Base-by-base conservation (phyloP, 2,113 vertebrate species). In the Bambusicola thoracicus region DNA sequence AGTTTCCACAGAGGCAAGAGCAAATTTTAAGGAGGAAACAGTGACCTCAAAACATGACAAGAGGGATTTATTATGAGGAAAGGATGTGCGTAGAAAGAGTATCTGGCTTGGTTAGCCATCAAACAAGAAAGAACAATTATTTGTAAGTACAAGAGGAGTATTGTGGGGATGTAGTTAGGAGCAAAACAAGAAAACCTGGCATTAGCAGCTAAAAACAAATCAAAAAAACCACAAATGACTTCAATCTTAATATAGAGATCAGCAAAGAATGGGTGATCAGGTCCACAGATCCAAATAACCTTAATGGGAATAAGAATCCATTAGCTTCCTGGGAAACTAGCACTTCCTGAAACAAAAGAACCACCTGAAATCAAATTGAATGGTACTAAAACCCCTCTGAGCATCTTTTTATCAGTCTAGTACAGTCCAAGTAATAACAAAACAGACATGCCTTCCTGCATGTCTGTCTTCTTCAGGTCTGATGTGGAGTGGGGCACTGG, bases 221-320 rank as follows among this genome's bases (percentile, higher is more conserved):
- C 14, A 27, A 56, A 55, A 49, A 53, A 53, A 29, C 51, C 29
- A 20, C 55, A 56, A 56, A 56, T 49, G 15, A 67, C 15, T 58
- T 15, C 16, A 49, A 11, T 73, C 38, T 40, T 76, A 34, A 89
- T 16, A 87, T 29, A 80, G 51, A 85, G 7, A 17, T 46, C 61
- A 12, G 14, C 38, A 72, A 14, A 0, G 0, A 25, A 15, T 5
- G 48, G 25, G 48, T 79, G n/a, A 25, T 38, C 67, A 24, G 25
- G n/a, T 48, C 66, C 32, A 34, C 17, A 62, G 55, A 5, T 40
- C 40, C 51, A 65, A 70, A 74, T 48, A n/a, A 30, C 3, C 0
- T 4, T 13, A 53, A 29, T 14, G 25, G 14, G 27, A 29, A 6
- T 73, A 68, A 63, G 58, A 67, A 72, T 85, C n/a, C 70, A 38